phyloP scores from a whole-genome alignment of 2,888 invertebrate genomes.

The Agrochola lota region DNA sequence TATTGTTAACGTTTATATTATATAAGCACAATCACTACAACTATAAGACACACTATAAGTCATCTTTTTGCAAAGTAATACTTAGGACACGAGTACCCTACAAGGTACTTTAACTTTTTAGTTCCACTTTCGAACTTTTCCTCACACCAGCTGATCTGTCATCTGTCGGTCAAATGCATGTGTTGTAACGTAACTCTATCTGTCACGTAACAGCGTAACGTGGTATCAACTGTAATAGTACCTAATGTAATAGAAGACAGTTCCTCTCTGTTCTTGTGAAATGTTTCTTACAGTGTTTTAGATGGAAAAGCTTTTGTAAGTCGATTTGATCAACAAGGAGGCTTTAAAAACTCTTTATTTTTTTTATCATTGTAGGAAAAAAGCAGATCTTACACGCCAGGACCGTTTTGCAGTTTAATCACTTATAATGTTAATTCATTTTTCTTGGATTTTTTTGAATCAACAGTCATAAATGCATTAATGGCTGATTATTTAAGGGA shows the following conservation, averaged over 20 bases:
- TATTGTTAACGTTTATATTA: background rate
- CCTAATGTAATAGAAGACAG: slow-evolving; percentile 41
- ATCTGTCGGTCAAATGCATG: slow-evolving; percentile 18
- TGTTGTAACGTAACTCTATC: slow-evolving; percentile 51
- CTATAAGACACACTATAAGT: background rate
- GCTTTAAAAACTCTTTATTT: background rate
- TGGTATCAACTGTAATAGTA: slow-evolving; percentile 44
- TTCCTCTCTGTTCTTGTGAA: slow-evolving; percentile 55
- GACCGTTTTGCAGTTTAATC: no score
- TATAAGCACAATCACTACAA: background rate
- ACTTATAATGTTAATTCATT: background rate
- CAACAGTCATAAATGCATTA: slow-evolving; percentile 1
- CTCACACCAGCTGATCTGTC: slow-evolving; percentile 21
- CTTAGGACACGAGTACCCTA: background rate
- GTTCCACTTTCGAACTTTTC: slow-evolving; percentile 26
- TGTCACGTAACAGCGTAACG: slow-evolving; percentile 54
- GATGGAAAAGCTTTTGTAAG: background rate
- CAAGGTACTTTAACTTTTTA: slow-evolving; percentile 9
- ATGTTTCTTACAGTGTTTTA: slow-evolving; percentile 19
- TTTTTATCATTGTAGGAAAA: background rate
- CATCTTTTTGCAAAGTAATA: background rate
- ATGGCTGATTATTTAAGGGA: background rate
- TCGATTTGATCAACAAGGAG: background rate
- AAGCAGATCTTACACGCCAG: no score
- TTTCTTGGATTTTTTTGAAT: background rate